Conservation (phyloP, 1,140 invertebrate genomes). For the Acyrthosiphon pisum region DNA sequence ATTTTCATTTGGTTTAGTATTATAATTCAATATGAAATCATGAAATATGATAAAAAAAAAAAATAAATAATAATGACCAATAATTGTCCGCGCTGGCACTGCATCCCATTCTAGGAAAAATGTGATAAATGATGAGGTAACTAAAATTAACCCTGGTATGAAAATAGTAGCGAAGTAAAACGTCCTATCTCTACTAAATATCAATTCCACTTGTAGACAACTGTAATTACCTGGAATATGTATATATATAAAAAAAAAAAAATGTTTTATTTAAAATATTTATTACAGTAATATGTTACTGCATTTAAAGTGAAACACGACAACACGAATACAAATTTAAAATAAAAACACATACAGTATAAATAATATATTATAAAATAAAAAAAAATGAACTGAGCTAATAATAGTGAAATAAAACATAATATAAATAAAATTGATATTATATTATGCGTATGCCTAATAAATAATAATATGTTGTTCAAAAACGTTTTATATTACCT, state of each 20-base stretch:
- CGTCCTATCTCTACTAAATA: slow-evolving; percentile 90
- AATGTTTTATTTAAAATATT: neutral
- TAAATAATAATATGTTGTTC: neutral
- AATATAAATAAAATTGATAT: neutral
- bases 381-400: neutral
- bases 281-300: neutral
- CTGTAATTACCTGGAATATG: slow-evolving; percentile 83
- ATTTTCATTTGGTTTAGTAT: neutral
- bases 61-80: slow-evolving; percentile 70
- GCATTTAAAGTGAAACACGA: neutral
- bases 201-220: slow-evolving; percentile 89
- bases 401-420: neutral
- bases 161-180: slow-evolving; percentile 97
- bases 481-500: slow-evolving; percentile 70
- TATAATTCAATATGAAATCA: neutral
- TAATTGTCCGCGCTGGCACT: slow-evolving; percentile 91
- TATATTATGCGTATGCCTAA: neutral
- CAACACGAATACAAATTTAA: neutral
- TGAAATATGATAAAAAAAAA: neutral
- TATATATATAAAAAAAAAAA: neutral
- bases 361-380: neutral
- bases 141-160: slow-evolving; percentile 93
- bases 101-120: slow-evolving; percentile 97
- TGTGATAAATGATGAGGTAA: slow-evolving; percentile 92
- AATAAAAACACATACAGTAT: neutral